Conservation (phyloP, 2,797 vertebrate genomes). For the Melopsittacus undulatus region DNA sequence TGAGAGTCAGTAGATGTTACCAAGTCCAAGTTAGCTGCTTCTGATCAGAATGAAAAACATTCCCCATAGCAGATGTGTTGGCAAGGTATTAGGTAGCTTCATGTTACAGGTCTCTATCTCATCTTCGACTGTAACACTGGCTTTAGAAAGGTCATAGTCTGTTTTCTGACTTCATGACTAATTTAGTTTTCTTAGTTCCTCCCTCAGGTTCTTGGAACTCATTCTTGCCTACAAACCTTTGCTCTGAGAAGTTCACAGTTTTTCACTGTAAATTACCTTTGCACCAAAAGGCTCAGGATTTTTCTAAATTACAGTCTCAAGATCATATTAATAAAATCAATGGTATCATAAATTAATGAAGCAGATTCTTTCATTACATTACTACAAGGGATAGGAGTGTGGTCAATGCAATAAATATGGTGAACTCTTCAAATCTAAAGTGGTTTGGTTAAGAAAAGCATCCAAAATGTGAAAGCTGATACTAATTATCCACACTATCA, state of each 20-base stretch:
- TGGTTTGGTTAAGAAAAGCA: slow-evolving; percentile 8
- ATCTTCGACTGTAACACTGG: slow-evolving; percentile 1
- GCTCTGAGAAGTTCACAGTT: slow-evolving; percentile 5
- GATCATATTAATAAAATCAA: not conserved
- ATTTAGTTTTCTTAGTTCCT: slow-evolving; percentile 63
- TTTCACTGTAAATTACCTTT: slow-evolving; percentile 11
- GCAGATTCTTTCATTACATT: not conserved
- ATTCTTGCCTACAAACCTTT: slow-evolving; percentile 32
- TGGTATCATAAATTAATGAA: not conserved
- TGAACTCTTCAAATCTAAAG: not conserved
- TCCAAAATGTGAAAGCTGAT: not conserved
- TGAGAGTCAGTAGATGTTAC: slow-evolving; percentile 9
- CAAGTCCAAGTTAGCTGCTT: slow-evolving; percentile 47
- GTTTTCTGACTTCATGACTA: slow-evolving; percentile 58
- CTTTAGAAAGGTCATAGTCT: slow-evolving; percentile 59
- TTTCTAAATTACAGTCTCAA: not conserved
- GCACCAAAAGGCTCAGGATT: not conserved
- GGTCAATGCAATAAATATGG: not conserved
- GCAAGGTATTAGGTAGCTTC: slow-evolving; percentile 39
- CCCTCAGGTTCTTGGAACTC: slow-evolving; percentile 54
- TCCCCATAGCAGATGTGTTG: slow-evolving; percentile 61
- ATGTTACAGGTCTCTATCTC: slow-evolving; percentile 1
- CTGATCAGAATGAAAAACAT: slow-evolving; percentile 58
- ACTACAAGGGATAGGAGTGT: not conserved
- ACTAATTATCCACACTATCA: not conserved